Base-by-base conservation (phyloP, 2,113 vertebrate species). In the Percopsis transmontana region DNA sequence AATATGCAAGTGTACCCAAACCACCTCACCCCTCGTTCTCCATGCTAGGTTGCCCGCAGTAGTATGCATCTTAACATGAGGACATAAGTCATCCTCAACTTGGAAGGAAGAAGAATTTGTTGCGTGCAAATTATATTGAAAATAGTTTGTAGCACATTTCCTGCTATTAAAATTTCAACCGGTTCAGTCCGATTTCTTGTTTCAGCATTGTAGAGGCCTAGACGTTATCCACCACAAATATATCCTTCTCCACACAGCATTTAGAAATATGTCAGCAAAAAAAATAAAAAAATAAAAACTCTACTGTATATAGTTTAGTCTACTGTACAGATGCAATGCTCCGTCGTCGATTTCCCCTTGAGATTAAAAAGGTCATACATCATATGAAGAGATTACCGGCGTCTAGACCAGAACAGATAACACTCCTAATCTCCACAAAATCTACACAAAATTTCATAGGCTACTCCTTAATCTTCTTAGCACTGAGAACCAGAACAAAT, bases 401-500 rank as follows among this genome's bases (percentile, higher is more conserved):
- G 64, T 80, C 68, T 67, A 72, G 69, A 83, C 56, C 1, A 3
- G n/a, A 50, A 64, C 54, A 73, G 59, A 74, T 68, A 70, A 77
- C 27, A 64, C 66, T 61, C 64, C 15, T 68, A 67, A 79, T 85
- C 74, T 71, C 56, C 40, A 18, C 39, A 66, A 54, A 53, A 18
- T 19, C 63, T 57, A n/a, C 27, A 33, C 27, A 33, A 5, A 6
- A 33, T 33, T 33, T 33, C 8, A 33, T 33, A 33, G 27, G 27
- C 27, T 23, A 1, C 20, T 48, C 55, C 58, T 20, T 61, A 62
- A 71, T 72, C 50, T 57, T 60, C 51, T 66, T 57, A 48, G 55
- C 45, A 27, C 48, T 58, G 47, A 53, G 41, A 71, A 21, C 11
- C 23, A 23, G 16, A 41, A 44, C 27, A 74, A 73, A 24, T 33